Base-by-base conservation (phyloP, 2,113 vertebrate species). In the Boulengeromyrus knoepffleri region DNA sequence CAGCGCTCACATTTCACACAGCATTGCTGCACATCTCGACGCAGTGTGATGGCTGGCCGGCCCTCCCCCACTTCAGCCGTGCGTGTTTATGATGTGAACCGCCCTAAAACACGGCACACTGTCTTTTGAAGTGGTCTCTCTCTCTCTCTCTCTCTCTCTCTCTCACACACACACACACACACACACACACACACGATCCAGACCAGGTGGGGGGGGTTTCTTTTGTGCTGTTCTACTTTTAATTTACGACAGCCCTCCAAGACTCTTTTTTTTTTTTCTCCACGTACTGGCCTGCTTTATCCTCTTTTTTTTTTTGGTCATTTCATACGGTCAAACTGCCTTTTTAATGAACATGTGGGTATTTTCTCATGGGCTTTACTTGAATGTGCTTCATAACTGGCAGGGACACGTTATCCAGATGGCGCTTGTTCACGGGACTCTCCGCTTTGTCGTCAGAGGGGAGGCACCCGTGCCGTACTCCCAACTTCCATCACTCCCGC, bases 41-140 rank as follows among this genome's bases (percentile, higher is more conserved):
- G n/a, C 85, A 52, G 47, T 47, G 39, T 85, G 83, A 21, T 7
- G 39, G 21, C 83, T 47, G 39, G 21, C 83, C 13, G 17, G 6
- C 27, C 85, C 85, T 46, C 83, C 83, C 85, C 49, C 87, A 88
- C 52, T 56, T 62, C 87, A 52, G 49, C 53, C 19, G 3, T 58
- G 52, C 86, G 31, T 58, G 46, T 45, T 88, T 88, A 50, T 45
- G 50, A 31, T 88, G 53, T 50, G 53, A 31, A n/a, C 19, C 95
- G 95, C 96, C 96, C 95, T 96, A 95, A 95, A 96, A 96, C 96
- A 92, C 96, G 95, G 96, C 94, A 96, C 95, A 97, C 31, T 96
- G 95, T 96, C 94, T 93, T 95, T 95, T 95, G 91, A 93, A 95
- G 94, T 95, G 96, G 95, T 96, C 93, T n/a, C 89, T 13, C 36